Base-by-base conservation (phyloP, 1,140 invertebrate species). In the Uloborus diversus region DNA sequence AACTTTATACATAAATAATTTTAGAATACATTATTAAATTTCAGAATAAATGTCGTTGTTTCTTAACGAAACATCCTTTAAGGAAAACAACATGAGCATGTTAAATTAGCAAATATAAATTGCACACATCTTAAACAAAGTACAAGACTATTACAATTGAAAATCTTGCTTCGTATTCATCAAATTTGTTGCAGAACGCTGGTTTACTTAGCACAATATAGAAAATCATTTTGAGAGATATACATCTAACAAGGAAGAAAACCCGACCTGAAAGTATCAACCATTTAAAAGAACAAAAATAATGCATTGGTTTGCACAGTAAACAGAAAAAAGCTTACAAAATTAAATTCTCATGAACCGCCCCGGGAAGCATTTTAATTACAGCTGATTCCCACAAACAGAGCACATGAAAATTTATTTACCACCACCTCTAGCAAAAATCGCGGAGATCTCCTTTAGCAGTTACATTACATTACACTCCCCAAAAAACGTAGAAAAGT, bases 311-410 rank as follows among this genome's bases (percentile, higher is more conserved):
- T 17, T 9, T 42, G 37, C 37, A 14, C 13, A 79, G 13, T 37
- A 53, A 69, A 76, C 11, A 79, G n/a, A 17, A 53, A 32, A 13
- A 78, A 83, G 89, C 89, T 90, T 84, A 90, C 90, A 91, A 83
- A 84, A 91, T 90, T 86, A 91, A 88, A 84, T 90, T 89, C 85
- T 90, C 88, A 84, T 90, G 89, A 56, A 91, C 85, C 84, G 88
- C 53, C 13, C 5, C 53, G 23, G 69, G 28, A 61, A 32, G 35
- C 35, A 73, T 14, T 1, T 65, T 65, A 42, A 37, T 37, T 25
- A 13, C 9, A 47, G 57, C n/a, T n/a, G n/a, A n/a, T n/a, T n/a
- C n/a, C n/a, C n/a, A n/a, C n/a, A n/a, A n/a, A n/a, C n/a, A n/a
- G n/a, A n/a, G n/a, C n/a, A n/a, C n/a, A n/a, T n/a, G n/a, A n/a